These are phyloP conservation scores for Rhyacichthys aspro DNA, from an alignment of 2,797 vertebrate genomes.

Conservation along the genomic window DNA sequence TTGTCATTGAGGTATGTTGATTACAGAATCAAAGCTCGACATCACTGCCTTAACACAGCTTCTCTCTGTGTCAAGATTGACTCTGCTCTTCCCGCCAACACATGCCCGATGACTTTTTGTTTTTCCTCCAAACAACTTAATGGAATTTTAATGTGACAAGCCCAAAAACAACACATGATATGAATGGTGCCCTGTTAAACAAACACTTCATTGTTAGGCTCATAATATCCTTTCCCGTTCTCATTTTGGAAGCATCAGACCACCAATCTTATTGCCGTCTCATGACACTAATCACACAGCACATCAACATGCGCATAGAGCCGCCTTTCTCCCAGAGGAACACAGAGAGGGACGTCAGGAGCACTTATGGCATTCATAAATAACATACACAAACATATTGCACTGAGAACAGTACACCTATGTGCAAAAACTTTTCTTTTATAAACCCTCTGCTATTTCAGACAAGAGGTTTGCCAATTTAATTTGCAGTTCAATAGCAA, in stretches of 20 bases:
- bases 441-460: too few species aligned
- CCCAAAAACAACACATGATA: slow-evolving; percentile 67
- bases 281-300: slow-evolving; percentile 70
- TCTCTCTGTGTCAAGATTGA: slow-evolving; percentile 6
- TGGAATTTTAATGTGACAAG: slow-evolving; percentile 13
- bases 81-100: not conserved
- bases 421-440: too few species aligned
- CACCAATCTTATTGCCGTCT: slow-evolving; percentile 48
- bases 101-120: slow-evolving; percentile 2
- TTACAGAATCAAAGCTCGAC: slow-evolving; percentile 1
- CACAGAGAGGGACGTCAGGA: not conserved
- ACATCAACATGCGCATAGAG: slow-evolving; percentile 28
- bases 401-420: too few species aligned
- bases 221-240: slow-evolving; percentile 34
- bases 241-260: slow-evolving; percentile 38
- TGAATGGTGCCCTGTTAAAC: slow-evolving; percentile 31
- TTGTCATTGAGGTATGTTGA: not conserved
- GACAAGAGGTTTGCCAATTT: too few species aligned
- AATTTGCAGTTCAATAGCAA: too few species aligned
- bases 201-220: slow-evolving; percentile 55
- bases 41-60: not conserved
- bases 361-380: too few species aligned
- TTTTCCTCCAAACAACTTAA: slow-evolving; percentile 9
- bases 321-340: slow-evolving; percentile 23
- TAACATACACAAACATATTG: too few species aligned